Base-by-base conservation (phyloP, 1,140 invertebrate genomes). In the Penaeus chinensis region DNA sequence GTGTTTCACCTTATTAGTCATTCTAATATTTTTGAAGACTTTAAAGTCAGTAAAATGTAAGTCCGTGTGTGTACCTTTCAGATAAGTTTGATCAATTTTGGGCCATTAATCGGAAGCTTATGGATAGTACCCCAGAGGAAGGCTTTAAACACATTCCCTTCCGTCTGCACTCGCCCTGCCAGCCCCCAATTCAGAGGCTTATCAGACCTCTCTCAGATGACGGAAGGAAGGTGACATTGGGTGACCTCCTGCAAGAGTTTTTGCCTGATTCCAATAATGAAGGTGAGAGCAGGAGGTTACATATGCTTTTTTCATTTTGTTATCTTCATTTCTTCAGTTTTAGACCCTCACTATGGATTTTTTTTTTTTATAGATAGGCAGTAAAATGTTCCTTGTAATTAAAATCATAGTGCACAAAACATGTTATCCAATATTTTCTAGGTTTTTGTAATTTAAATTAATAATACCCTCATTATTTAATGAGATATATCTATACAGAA, bases 71-170 rank as follows among this genome's bases (percentile, higher is more conserved):
- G 71, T 87, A 89, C 82, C 85, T 92, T 94, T 86, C 92, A 97
- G 96, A 99, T 92, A 99, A 98, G 93, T 99, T 99, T 93, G 98
- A 99, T 92, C 98, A 99, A 92, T 99, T 99, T 93, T 99, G 99
- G 98, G 95, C 96, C 11, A 95, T 99, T 19, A 99, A 99, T 92
- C 94, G 96, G 90, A 96, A 97, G 91, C 92, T 99, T 78, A 99
- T 99, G 98, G 97, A 99, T 92, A 94, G 95, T 63, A 91, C 85
- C 1, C 84, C 83, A 47, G 91, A 91, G 61, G 96, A 98, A 90
- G 94, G 94, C 54, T 99, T 99, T 91, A 97, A 97, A 92, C 95
- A 97, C 92, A 97, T 99, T 94, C 98, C 98, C 84, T 96, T 98
- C 91, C 95, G 97, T 91, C 95, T 97, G 91, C 98, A 99, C 92